Evolutionary conservation across 1,140 invertebrate genomes (phyloP), one percentile per base, ranked within the genome.

Genomic region (Leptinotarsa lineolata): DNA sequence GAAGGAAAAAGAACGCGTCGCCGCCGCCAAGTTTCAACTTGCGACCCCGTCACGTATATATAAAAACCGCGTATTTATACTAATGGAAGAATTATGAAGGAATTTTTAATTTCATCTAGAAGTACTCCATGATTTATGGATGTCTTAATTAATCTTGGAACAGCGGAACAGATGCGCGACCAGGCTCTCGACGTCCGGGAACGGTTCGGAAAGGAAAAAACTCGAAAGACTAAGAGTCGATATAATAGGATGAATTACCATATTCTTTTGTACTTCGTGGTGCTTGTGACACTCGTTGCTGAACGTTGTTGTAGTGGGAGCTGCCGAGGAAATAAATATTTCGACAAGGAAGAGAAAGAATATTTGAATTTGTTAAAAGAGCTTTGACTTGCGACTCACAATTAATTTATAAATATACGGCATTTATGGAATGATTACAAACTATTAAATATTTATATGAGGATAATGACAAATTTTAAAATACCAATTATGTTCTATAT

Each of bases 71-170:
- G 54, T 78, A 74, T 78, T 78, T 76, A 68, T 78, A 74, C 77
- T 78, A 76, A 78, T 78, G 77, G 72, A 70, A 74, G 70, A 76
- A 76, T 78, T 76, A 78, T 77, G 78, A 76, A 75, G 67, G 76
- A 77, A 79, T 79, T 79, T 79, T 79, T 79, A 79, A 79, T 79
- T 75, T 71, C 74, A 64, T 61, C 72, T 64, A 73, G 72, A 64
- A 76, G 70, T 78, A 71, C 61, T 60, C 60, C 65, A 76, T 79
- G 78, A 79, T 79, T 79, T 79, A 79, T 74, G 78, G 72, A 61
- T 64, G 68, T 72, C 78, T 79, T 79, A 79, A 79, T 79, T 79
- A 77, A 79, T 75, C 72, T 73, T 74, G 74, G 70, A 77, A 74
- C 74, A 68, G 74, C 74, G 74, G 70, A 77, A 75, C 76, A 77